Evolutionary conservation across 2,888 invertebrate species (phyloP), one percentile per base, ranked within the genome.

Genomic region (Cryptosula pallasiana): DNA sequence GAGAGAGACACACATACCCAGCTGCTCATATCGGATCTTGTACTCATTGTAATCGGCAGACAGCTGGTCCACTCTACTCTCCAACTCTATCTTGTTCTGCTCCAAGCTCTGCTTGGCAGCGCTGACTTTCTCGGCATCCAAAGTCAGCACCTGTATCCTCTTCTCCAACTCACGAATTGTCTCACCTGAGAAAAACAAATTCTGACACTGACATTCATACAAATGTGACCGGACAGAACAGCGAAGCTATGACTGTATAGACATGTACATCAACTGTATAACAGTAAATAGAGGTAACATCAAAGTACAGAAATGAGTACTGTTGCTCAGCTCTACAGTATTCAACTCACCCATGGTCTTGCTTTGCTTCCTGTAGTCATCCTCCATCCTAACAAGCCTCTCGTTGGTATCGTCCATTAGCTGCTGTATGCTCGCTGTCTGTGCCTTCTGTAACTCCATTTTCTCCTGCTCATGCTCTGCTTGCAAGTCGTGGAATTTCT

Each of bases 401-500:
- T 76, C 75, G 73, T 83, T 83, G 13, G 83, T 83, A 72, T 83
- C 83, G 74, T 83, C 83, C 69, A 83, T 74, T 55, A 83, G 79
- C 71, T 83, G 82, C 75, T 83, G 82, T 55, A 83, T 83, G 73
- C 80, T 81, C 74, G 79, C 79, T 2, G 83, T 82, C 76, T 83
- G 83, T 45, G 80, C 79, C 72, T 81, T 82, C 75, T 83, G 83
- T 76, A 83, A 78, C 54, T 83, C 82, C 78, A 82, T 81, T 76
- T 83, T 83, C 73, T 83, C 83, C 73, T 82, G 80, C 73, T 83
- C 83, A 78, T 82, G 81, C 55, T 81, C 79, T 9, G 79, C 74
- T 57, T 81, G 76, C 35, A 79, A 74, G 73, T 82, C 82, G 73
- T 82, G 81, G 36, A 83, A 76, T 81, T 82, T 73, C 72, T 72